A percentile compares a stretch with the other conserved stretches of the same genome.
phyloP scores from a whole-genome alignment of 2,797 vertebrate genomes.

The Acropternis orthonyx region DNA sequence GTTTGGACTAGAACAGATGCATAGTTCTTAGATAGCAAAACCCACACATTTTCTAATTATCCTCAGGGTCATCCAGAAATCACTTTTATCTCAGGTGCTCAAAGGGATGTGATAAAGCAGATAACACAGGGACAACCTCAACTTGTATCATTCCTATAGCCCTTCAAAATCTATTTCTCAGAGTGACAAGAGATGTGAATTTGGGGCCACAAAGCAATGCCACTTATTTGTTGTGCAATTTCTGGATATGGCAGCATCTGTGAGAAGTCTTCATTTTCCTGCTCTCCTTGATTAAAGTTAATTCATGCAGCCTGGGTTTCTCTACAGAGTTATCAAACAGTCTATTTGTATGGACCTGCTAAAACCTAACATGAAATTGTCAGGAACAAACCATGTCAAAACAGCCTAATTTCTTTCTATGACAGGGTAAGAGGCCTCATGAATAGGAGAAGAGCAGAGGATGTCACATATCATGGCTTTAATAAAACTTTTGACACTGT shows the following conservation, averaged over 20 bases:
- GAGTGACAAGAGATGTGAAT: background rate
- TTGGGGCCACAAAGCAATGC: background rate
- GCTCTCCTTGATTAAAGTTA: constrained; percentile 1
- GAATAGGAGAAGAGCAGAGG: background rate
- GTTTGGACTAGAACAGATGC: background rate
- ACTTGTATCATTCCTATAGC: background rate
- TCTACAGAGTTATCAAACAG: background rate
- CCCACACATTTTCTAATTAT: background rate
- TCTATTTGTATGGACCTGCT: background rate
- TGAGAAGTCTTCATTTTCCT: background rate
- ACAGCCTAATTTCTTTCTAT: background rate
- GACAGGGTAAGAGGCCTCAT: background rate
- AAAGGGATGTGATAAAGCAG: background rate
- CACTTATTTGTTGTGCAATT: background rate
- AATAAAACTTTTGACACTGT: constrained; percentile 15
- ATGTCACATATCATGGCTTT: constrained; percentile 19
- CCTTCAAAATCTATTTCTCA: background rate
- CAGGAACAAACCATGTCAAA: constrained; percentile 5
- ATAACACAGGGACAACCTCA: background rate
- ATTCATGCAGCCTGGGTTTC: background rate
- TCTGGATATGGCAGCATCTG: background rate
- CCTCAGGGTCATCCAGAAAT: background rate
- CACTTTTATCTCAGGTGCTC: background rate
- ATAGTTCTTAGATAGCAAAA: background rate
- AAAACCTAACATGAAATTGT: background rate